Base-by-base conservation (phyloP, 23 tunicate species). In the Ascidia mentula region DNA sequence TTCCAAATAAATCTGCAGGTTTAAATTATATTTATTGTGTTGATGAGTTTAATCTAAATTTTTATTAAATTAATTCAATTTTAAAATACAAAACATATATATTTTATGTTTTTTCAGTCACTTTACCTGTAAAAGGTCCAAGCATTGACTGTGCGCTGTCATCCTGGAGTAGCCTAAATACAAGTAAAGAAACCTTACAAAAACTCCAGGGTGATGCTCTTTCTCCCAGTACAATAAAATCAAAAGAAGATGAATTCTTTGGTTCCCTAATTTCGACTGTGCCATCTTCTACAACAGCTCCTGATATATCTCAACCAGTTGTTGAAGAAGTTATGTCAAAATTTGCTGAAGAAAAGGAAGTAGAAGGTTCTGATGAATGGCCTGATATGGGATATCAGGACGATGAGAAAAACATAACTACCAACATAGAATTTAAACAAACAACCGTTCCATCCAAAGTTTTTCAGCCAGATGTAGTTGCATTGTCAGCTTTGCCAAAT, bases 231-330 rank as follows among this genome's bases (percentile, higher is more conserved):
- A 36, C 45, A 30, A 42, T 26, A 37, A 69, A 40, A 39, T 79
- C 95, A 37, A 90, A 81, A 76, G 96, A 90, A 69, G 96, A 90
- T 31, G 96, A 85, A 20, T 90, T 90, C 72, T 90, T 90, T 40
- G 39, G 46, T 36, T 39, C 75, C 1, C 85, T 86, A 36, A 75
- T 75, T 7, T 42, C 79, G 32, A 13, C 77, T 46, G 79, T 22
- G 22, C 53, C 79, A 28, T 46, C 24, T 53, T 26, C 22, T 32
- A 75, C n/a, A 32, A 33, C 59, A 38, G 5, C 9, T 71, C n/a
- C 24, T 18, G 4, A 34, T 74, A 2, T 74, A 31, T 2, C 13
- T 18, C 34, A 20, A 9, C 24, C 30, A 71, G 61, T 35, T 42
- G 37, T 26, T 12, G 46, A 13, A 73, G 31, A 79, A 22, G 59